A percentile compares a stretch with the other conserved stretches of the same genome.
Evolutionary conservation across 2,113 vertebrate species (phyloP).

Genomic region (Paradisaea rubra): DNA sequence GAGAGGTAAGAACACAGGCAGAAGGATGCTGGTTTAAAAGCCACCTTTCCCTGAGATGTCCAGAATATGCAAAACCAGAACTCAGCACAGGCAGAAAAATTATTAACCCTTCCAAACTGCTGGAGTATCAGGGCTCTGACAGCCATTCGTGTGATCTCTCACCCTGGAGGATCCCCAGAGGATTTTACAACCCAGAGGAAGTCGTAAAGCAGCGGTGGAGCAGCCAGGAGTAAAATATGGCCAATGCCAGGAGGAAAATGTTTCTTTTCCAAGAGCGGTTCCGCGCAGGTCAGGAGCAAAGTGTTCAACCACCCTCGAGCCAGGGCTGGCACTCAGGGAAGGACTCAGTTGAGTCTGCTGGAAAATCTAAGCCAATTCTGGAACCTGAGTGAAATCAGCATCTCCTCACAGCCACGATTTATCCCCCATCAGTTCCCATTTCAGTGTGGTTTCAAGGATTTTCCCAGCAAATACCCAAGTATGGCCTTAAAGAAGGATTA

Average conservation of each 20-base stretch:
- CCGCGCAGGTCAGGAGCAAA: not conserved
- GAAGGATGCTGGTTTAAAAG: not conserved
- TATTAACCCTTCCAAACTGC: not conserved
- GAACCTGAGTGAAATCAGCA: not conserved
- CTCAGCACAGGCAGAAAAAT: not conserved
- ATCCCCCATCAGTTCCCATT: rapidly evolving
- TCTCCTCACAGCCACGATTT: not conserved
- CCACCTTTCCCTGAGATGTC: not conserved
- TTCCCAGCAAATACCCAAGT: not conserved
- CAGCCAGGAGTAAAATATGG: not conserved
- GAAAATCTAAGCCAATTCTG: not conserved
- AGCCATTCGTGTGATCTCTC: not conserved
- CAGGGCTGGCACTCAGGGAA: not conserved
- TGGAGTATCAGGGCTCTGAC: not conserved
- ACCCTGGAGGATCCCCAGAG: not conserved
- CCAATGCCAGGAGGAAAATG: not conserved
- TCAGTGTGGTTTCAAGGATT: not conserved
- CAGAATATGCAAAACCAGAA: not conserved
- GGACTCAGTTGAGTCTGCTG: not conserved
- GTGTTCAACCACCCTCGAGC: not conserved
- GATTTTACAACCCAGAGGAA: not conserved
- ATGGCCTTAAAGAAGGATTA: not conserved
- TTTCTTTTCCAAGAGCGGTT: not conserved
- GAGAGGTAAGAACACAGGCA: not conserved
- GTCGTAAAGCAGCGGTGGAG: not conserved